Conservation (phyloP, 2,888 invertebrate genomes). For the Agrilus mali region DNA sequence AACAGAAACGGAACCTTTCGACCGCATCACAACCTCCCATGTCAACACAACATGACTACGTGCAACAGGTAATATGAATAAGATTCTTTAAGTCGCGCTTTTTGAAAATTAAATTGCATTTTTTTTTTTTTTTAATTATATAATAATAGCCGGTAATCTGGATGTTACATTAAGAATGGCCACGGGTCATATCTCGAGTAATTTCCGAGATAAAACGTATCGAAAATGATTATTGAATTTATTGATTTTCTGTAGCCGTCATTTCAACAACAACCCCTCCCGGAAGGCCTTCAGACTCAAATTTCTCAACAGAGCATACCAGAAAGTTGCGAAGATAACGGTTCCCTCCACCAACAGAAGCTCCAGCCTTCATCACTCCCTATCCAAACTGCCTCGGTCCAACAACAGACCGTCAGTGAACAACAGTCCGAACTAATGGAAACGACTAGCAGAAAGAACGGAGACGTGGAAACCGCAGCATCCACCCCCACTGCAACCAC, state of each 20-base stretch:
- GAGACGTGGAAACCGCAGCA: background rate
- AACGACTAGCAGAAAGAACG: background rate
- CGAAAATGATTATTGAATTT: conserved; percentile 2
- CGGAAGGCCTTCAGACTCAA: conserved; percentile 2
- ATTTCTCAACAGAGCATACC: conserved; percentile 1
- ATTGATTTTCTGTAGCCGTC: conserved; percentile 6
- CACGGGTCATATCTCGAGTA: too few species aligned
- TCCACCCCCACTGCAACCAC: background rate
- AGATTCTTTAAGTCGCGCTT: too few species aligned
- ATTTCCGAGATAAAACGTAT: too few species aligned
- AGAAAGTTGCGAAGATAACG: conserved; percentile 8
- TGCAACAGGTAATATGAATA: conserved; percentile 15
- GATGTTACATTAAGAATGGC: too few species aligned
- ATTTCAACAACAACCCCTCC: conserved; percentile 6
- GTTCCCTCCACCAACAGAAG: conserved; percentile 22
- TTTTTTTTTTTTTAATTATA: too few species aligned
- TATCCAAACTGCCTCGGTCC: conserved; percentile 5
- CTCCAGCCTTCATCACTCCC: conserved; percentile 5
- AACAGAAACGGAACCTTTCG: conserved; percentile 23
- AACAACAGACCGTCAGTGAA: conserved; percentile 11
- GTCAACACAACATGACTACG: conserved; percentile 22
- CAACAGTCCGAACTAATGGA: conserved; percentile 5
- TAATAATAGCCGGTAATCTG: too few species aligned
- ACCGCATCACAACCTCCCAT: conserved; percentile 25
- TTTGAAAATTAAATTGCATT: too few species aligned